Percentiles rank a stretch among this genome's conserved stretches.
Conservation (phyloP, 2,888 invertebrate species). For the Pheosia gnoma region DNA sequence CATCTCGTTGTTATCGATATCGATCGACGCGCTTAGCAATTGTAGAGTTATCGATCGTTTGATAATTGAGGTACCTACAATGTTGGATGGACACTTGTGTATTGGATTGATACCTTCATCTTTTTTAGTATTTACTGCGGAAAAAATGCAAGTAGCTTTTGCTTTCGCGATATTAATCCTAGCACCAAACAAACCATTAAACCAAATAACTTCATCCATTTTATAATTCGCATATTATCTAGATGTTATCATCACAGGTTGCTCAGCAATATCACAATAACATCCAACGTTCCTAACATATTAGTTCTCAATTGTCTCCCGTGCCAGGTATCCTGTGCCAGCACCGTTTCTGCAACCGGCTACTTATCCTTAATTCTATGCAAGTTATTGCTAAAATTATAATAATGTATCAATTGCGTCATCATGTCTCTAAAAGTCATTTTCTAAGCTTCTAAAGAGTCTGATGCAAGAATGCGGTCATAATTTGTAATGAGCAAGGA, state of each 20-base stretch:
- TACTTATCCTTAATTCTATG: slow-evolving; percentile 70
- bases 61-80: slow-evolving; percentile 6
- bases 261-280: too few relatives aligned
- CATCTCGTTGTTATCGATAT: slow-evolving; percentile 23
- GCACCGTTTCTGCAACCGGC: slow-evolving; percentile 57
- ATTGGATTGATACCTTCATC: too few relatives aligned
- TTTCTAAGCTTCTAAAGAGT: slow-evolving; percentile 64
- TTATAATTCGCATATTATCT: too few relatives aligned
- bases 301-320: slow-evolving; percentile 14
- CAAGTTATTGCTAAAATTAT: slow-evolving; percentile 64
- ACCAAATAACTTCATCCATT: not conserved
- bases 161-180: too few relatives aligned
- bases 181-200: not conserved
- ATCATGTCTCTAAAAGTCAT: slow-evolving; percentile 50
- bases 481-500: slow-evolving; percentile 82
- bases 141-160: too few relatives aligned
- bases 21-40: slow-evolving; percentile 26
- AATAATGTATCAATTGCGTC: slow-evolving; percentile 70
- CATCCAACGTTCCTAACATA: too few relatives aligned
- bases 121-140: too few relatives aligned
- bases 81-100: not conserved
- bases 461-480: slow-evolving; percentile 77
- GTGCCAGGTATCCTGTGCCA: slow-evolving; percentile 25
- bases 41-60: slow-evolving; percentile 19
- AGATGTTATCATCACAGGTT: too few relatives aligned